These are phyloP conservation scores for Ramphastos sulfuratus DNA, from an alignment of 2,113 vertebrate species.

Conservation along the genomic window DNA sequence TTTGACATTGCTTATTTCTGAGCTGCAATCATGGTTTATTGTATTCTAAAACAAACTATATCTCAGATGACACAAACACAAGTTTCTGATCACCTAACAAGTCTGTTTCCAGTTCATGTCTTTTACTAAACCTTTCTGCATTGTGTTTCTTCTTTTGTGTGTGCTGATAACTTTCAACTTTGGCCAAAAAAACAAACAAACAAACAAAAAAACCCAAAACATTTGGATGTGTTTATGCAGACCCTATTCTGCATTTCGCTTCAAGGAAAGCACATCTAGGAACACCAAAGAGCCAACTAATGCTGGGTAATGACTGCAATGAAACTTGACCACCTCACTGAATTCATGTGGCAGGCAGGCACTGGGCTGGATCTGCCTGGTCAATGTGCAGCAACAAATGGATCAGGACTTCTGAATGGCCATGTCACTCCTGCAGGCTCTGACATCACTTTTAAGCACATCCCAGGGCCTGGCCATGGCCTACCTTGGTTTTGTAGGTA, in stretches of 20 bases:
- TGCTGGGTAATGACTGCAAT: neutral
- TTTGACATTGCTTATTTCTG: neutral
- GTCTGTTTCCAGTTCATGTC: neutral
- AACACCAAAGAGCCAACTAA: neutral
- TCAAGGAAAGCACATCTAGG: neutral
- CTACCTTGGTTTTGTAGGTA: neutral
- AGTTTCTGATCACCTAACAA: neutral
- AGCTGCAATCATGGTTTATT: neutral
- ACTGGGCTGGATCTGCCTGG: neutral
- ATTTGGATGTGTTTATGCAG: neutral
- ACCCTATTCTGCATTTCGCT: neutral
- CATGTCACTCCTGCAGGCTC: rapidly evolving
- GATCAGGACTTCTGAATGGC: neutral
- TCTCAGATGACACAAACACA: neutral
- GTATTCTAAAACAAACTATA: neutral
- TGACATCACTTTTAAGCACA: neutral
- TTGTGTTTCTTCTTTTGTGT: neutral
- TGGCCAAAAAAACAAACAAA: neutral
- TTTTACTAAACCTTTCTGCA: neutral
- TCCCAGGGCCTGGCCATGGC: no score
- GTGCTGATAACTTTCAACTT: neutral
- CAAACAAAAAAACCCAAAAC: neutral
- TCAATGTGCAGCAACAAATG: rapidly evolving
- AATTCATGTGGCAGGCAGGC: neutral
- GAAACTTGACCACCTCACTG: neutral